Evolutionary conservation across 1,140 invertebrate species (phyloP), one percentile per base, ranked within the genome.

Genomic region (Pristionchus pacificus): DNA sequence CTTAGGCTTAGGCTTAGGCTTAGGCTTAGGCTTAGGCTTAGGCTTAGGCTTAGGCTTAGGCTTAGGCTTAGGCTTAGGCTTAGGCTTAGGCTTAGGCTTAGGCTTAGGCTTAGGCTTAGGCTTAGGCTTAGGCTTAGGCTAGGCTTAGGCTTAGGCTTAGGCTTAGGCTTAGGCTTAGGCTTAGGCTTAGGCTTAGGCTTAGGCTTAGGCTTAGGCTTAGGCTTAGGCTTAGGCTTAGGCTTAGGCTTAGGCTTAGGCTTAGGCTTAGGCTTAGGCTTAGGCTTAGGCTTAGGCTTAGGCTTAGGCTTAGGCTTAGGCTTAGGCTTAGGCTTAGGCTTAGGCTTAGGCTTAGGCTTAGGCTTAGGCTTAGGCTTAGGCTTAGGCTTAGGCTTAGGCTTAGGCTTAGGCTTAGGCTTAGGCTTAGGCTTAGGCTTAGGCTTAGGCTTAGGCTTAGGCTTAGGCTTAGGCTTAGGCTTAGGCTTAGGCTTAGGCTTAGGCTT

Each of bases 201-300:
- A 66, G 64, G 31, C 64, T 66, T 38, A 66, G 64, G 31, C 64
- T 66, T 38, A 66, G 64, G 31, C 64, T 66, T 38, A 66, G 64
- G 31, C 64, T 66, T 38, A 66, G 64, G 31, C 64, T 66, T 38
- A 66, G 64, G 31, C 64, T 66, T 38, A 66, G 64, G 31, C 64
- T 66, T 38, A 66, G 64, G 31, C 64, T 66, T 38, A 66, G 64
- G 31, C 64, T 66, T 38, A 66, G 64, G 31, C 64, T 66, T 38
- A 66, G 64, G 31, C 64, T 66, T 38, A 66, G 64, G 31, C 64
- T 66, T 60, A 60, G 59, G 59, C 59, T 60, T 60, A 60, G 59
- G 59, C 59, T 60, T 60, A 60, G 59, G 59, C 59, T 60, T 60
- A 60, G 59, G 59, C 59, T 60, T 60, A 60, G 59, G 59, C 59